phyloP scores from a whole-genome alignment of 2,888 invertebrate genomes.

The Metopia argyrocephala region DNA sequence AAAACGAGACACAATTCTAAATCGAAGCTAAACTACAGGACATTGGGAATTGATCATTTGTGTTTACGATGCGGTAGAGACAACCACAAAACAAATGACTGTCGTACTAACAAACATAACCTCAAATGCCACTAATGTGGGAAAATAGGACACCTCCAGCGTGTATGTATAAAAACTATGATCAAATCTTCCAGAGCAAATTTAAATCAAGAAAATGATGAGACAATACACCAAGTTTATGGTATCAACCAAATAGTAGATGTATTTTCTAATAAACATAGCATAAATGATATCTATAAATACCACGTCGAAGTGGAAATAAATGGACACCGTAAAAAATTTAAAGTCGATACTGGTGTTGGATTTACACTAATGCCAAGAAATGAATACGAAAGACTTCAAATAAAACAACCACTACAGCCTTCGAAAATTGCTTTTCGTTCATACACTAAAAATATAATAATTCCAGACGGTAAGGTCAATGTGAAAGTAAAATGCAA shows the following conservation, averaged over 20 bases:
- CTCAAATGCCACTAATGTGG: slow-evolving; percentile 35
- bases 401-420: slow-evolving; percentile 23
- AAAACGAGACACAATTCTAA: slow-evolving; percentile 9
- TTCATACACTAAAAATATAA: slow-evolving; percentile 43
- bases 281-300: too few species aligned
- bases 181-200: slow-evolving; percentile 15
- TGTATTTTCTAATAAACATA: slow-evolving; percentile 29
- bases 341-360: slow-evolving; percentile 34
- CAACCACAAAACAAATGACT: slow-evolving; percentile 44
- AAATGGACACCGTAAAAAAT: too few species aligned
- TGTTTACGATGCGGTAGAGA: slow-evolving; percentile 40
- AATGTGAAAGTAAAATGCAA: slow-evolving; percentile 41
- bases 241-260: slow-evolving; percentile 33
- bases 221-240: slow-evolving; percentile 1
- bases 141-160: slow-evolving; percentile 24
- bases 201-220: slow-evolving; percentile 26
- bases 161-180: slow-evolving; percentile 31
- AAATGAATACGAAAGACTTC: slow-evolving; percentile 30
- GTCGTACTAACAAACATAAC: slow-evolving; percentile 30
- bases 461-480: slow-evolving; percentile 49
- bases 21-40: slow-evolving; percentile 14
- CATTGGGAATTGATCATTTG: slow-evolving; percentile 24
- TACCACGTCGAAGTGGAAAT: too few species aligned
- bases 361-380: slow-evolving; percentile 41
- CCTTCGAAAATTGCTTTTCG: slow-evolving; percentile 37